Evolutionary conservation across 1,140 invertebrate species (phyloP).

Genomic region (Manduca sexta): DNA sequence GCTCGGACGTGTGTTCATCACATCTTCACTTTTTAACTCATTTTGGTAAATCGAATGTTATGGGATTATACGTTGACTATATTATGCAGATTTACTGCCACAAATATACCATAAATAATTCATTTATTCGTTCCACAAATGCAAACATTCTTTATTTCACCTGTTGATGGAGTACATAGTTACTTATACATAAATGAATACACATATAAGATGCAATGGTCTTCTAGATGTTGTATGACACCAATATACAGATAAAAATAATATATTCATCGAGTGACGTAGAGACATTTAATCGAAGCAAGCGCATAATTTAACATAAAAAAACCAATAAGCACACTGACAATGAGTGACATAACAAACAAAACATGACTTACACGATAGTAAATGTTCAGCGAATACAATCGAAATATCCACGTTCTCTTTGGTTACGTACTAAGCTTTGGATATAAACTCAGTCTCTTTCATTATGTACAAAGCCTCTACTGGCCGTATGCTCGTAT

Average conservation of each 20-base stretch:
- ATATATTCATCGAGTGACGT: slow-evolving; percentile 25
- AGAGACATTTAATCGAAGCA: slow-evolving; percentile 54
- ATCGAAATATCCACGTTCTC: slow-evolving; percentile 60
- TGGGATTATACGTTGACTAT: too few relatives aligned
- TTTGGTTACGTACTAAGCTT: slow-evolving; percentile 58
- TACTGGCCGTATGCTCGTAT: slow-evolving; percentile 36
- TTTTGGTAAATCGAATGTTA: too few relatives aligned
- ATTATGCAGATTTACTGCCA: too few relatives aligned
- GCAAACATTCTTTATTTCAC: too few relatives aligned
- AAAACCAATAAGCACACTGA: slow-evolving; percentile 67
- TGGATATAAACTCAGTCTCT: slow-evolving; percentile 66
- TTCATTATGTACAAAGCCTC: slow-evolving; percentile 65
- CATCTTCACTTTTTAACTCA: too few relatives aligned
- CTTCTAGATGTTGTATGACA: slow-evolving; percentile 1
- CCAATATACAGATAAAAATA: slow-evolving; percentile 9
- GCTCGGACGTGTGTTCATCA: background rate
- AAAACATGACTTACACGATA: slow-evolving; percentile 70
- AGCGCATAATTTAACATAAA: slow-evolving; percentile 53
- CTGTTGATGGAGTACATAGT: background rate
- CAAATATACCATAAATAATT: too few relatives aligned
- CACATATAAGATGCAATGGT: background rate
- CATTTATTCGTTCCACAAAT: too few relatives aligned
- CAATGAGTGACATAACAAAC: slow-evolving; percentile 70
- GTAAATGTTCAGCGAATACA: slow-evolving; percentile 60
- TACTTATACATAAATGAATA: slow-evolving; percentile 2